Evolutionary conservation across 2,113 vertebrate species (phyloP), one percentile per base, ranked within the genome.

Genomic region (Machaerirhynchus nigripectus): DNA sequence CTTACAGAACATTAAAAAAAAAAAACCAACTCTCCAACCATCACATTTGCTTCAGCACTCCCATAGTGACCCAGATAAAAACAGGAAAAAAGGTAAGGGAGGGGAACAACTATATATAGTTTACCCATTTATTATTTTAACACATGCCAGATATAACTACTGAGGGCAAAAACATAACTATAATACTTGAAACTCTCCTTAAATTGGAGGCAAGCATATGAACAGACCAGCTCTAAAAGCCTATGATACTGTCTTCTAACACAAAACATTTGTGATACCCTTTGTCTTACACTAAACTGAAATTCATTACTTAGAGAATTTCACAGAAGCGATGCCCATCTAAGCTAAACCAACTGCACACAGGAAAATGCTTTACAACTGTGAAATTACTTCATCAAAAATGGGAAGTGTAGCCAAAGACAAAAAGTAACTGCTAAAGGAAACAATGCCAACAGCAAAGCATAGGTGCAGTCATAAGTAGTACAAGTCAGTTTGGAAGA

Each of bases 41-140:
- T 12, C 37, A 46, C 30, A 67, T 47, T 55, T 88, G 49, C 79
- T 95, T 90, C 63, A 90, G 40, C 17, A 65, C 16, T 86, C 33
- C 55, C 22, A 56, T 5, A 52, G 35, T 44, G 71, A 88, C 83
- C 59, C 76, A 92, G 86, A 86, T 69, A 65, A 85, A 71, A 85
- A 60, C 28, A 65, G 21, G 37, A 64, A 79, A 61, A 82, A 71
- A 92, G 13, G 42, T 42, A 78, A 83, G 16, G 46, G 40, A 71
- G 12, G 15, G 42, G 42, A 93, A 73, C 14, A 26, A 47, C 86
- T 97, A 92, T 81, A 84, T 70, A 78, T 89, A 96, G 71, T 70
- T 89, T 89, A 84, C 71, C 88, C 84, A 94, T 61, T 89, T 97
- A 81, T 55, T 35, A 90, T 93, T 93, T 89, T 81, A 93, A 93